Evolutionary conservation across 2,113 vertebrate species (phyloP), one percentile per base, ranked within the genome.

Genomic region (Salvator merianae): DNA sequence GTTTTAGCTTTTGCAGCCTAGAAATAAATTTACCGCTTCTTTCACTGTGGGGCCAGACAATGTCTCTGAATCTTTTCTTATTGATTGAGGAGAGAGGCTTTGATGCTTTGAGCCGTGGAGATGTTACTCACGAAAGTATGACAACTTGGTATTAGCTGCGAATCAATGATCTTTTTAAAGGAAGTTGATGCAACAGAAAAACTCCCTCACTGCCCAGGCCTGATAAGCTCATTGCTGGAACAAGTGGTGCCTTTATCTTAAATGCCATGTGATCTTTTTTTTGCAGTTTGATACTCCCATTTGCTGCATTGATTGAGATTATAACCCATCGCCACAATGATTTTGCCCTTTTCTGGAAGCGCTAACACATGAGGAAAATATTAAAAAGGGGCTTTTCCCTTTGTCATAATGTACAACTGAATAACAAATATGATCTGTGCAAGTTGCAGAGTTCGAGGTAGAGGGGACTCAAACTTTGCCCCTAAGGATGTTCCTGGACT

Each of bases 121-220:
- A 95, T 94, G 91, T 95, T 96, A 94, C 90, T 96, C 93, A 93
- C 80, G 86, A 94, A 96, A 95, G 95, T 96, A 95, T 96, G 96
- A 97, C 96, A 96, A 95, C 93, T 95, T 86, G 66, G 94, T 96
- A 95, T 96, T 95, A 96, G 94, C 95, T 95, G 90, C 93, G 94
- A 96, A 97, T 97, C 96, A 96, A 96, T 97, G 96, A 94, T 91
- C 94, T 96, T 96, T 96, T 94, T 62, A 95, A 95, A 95, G 90
- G 95, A 93, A 94, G 92, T 83, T 12, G 66, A 92, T 90, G 92
- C 93, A 95, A 95, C 91, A 38, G 28, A 5, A 1, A 18, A 30
- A 59, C 88, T 93, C 77, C 43, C 93, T 95, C 53, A 77, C 93
- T 94, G 94, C 90, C 91, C 94, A 95, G 88, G 90, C 92, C 94